These are phyloP conservation scores for Acleris cristana DNA, from an alignment of 2,888 invertebrate species.

Conservation along the genomic window DNA sequence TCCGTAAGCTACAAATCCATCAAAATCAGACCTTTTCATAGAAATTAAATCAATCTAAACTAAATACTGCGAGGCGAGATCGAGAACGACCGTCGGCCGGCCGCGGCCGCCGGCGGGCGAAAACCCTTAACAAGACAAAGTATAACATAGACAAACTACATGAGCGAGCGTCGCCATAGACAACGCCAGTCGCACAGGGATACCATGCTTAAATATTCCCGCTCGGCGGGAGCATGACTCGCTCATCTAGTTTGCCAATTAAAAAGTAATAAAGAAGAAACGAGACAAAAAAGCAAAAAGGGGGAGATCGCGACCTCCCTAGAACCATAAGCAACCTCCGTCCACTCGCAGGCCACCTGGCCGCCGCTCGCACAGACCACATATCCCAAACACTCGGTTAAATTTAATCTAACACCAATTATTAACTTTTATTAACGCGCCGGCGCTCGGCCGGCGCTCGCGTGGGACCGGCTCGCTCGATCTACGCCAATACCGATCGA, in stretches of 20 bases:
- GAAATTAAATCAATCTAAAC: slow-evolving; percentile 43
- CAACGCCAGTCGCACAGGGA: background rate
- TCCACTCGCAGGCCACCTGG: slow-evolving; percentile 34
- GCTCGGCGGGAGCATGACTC: background rate
- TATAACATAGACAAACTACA: slow-evolving; percentile 16
- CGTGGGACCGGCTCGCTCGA: slow-evolving; percentile 19
- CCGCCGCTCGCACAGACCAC: slow-evolving; percentile 69
- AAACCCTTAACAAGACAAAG: slow-evolving; percentile 51
- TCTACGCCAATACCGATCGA: background rate
- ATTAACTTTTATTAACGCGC: slow-evolving; percentile 44
- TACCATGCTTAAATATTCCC: too few species aligned
- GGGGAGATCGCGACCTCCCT: slow-evolving; percentile 59
- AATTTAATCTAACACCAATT: slow-evolving; percentile 73
- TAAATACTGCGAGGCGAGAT: slow-evolving; percentile 43
- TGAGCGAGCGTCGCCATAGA: slow-evolving; percentile 1
- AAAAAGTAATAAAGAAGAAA: slow-evolving; percentile 45
- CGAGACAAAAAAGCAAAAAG: slow-evolving; percentile 41
- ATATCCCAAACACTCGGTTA: slow-evolving; percentile 78
- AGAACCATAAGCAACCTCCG: slow-evolving; percentile 50
- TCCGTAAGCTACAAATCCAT: slow-evolving; percentile 54
- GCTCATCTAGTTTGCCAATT: slow-evolving; percentile 18
- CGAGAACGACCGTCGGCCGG: slow-evolving; percentile 41
- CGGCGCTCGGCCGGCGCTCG: slow-evolving; percentile 1
- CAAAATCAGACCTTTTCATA: slow-evolving; percentile 39
- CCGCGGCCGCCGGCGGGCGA: slow-evolving; percentile 37